Conservation (phyloP, 2,888 invertebrate species). For the Petrolisthes manimaculis region DNA sequence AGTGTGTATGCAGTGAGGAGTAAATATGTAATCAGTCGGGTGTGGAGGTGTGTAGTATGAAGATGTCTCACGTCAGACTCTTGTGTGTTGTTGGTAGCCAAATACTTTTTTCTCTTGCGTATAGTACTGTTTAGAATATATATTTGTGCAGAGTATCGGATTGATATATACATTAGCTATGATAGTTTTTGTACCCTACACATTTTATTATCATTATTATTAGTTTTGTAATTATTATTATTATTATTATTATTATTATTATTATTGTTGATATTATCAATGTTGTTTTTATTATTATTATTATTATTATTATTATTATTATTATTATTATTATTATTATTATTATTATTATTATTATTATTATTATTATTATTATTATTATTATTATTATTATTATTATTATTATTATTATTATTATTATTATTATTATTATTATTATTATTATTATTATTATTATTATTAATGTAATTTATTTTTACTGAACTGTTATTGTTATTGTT, state of each 20-base stretch:
- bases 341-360: not conserved
- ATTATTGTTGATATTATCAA: not conserved
- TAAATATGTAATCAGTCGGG: too few species aligned
- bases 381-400: not conserved
- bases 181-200: too few species aligned
- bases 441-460: not conserved
- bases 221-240: not conserved
- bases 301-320: not conserved
- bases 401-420: not conserved
- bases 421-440: not conserved
- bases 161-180: too few species aligned
- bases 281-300: not conserved
- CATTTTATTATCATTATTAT: not conserved
- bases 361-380: not conserved
- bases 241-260: not conserved
- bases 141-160: too few species aligned
- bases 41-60: too few species aligned
- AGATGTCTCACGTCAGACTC: too few species aligned
- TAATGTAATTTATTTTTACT: not conserved
- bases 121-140: too few species aligned
- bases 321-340: not conserved
- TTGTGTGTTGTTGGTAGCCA: too few species aligned
- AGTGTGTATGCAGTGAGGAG: too few species aligned
- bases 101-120: too few species aligned
- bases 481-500: not conserved